A percentile compares a stretch with the other conserved stretches of the same genome.
These are phyloP conservation scores for Emydura subglobosa DNA, from an alignment of 2,113 vertebrate genomes.

Conservation along the genomic window DNA sequence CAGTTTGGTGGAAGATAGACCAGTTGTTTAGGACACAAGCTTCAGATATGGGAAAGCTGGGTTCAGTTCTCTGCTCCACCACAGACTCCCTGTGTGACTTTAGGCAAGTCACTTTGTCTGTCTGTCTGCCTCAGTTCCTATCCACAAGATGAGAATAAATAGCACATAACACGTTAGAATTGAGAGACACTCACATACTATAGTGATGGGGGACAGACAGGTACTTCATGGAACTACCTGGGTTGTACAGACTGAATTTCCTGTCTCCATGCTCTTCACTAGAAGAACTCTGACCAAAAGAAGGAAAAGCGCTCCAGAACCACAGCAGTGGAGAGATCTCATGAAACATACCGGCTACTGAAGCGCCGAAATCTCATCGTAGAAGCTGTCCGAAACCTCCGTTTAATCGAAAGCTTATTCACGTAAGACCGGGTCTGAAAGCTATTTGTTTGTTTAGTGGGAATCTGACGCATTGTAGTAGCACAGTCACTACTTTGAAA, in stretches of 20 bases:
- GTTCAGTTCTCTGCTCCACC: background rate
- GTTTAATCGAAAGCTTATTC: constrained; percentile 91
- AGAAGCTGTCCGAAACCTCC: constrained; percentile 87
- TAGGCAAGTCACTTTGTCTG: background rate
- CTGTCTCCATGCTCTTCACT: background rate
- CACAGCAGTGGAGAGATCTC: constrained; percentile 67
- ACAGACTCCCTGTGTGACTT: background rate
- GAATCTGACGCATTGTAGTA: fast-evolving
- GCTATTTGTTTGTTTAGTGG: fast-evolving
- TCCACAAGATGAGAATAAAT: background rate
- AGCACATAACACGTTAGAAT: background rate
- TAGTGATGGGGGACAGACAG: background rate
- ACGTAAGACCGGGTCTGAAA: constrained; percentile 79
- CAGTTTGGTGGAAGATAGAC: background rate
- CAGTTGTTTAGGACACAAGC: background rate
- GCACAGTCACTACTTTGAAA: fast-evolving
- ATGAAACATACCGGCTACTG: constrained; percentile 90
- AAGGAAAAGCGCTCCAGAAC: constrained; percentile 39
- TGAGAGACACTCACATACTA: background rate
- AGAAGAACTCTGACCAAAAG: constrained; percentile 50
- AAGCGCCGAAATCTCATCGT: constrained; percentile 95
- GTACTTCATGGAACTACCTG: fast-evolving
- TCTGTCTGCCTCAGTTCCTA: background rate
- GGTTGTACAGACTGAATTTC: fast-evolving
- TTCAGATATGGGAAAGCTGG: background rate